These are phyloP conservation scores for Spicauda simplicius DNA, from an alignment of 2,888 invertebrate genomes.

Conservation along the genomic window DNA sequence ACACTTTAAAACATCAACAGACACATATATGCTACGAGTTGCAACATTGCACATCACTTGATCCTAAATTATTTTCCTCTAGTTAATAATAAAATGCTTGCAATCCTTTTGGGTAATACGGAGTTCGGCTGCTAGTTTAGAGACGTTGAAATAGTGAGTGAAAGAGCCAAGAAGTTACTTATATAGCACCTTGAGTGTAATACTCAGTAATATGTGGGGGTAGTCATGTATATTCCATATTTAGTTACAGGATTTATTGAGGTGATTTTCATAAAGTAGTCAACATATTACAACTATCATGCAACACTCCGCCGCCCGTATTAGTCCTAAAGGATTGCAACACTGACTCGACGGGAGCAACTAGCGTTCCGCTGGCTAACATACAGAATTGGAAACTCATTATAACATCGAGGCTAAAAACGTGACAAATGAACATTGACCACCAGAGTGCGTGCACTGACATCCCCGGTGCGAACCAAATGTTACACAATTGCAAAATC, in stretches of 20 bases:
- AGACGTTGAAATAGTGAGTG: background rate
- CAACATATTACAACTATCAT: too few species aligned
- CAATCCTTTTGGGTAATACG: conserved; percentile 17
- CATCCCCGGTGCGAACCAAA: conserved; percentile 9
- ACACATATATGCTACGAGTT: conserved; percentile 21
- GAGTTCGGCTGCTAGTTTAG: background rate
- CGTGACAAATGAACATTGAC: conserved; percentile 24
- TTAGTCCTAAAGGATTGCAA: conserved; percentile 14
- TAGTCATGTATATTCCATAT: background rate
- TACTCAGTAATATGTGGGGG: background rate
- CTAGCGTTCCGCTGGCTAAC: background rate
- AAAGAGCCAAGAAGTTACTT: background rate
- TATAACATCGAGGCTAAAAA: conserved; percentile 21
- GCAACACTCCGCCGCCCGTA: background rate
- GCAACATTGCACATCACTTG: conserved; percentile 10
- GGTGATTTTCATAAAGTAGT: too few species aligned
- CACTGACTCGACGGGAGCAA: background rate
- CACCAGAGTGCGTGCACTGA: conserved; percentile 5
- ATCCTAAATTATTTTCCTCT: conserved; percentile 6
- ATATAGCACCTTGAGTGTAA: background rate
- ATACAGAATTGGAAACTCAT: conserved; percentile 11
- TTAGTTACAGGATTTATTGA: too few species aligned
- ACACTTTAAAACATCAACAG: conserved; percentile 14
- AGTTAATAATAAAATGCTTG: conserved; percentile 2
- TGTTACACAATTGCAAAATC: background rate